Conservation (phyloP, 2,113 vertebrate species). For the Stigmatopora argus region DNA sequence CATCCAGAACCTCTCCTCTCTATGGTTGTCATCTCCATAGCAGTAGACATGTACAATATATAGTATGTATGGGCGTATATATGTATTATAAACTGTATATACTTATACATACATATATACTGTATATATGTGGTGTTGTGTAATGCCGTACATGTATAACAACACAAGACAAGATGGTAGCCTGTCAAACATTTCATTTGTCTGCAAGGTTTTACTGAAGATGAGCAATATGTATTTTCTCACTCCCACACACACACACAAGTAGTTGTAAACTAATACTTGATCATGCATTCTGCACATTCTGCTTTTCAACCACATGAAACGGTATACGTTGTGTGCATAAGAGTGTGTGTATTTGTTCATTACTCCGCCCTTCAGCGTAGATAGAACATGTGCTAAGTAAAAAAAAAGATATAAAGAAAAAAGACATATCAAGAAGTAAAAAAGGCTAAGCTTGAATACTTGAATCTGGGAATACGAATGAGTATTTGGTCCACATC, state of each 20-base stretch:
- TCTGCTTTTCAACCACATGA: constrained; percentile 50
- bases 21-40: constrained; percentile 51
- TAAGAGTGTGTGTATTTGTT: constrained; percentile 48
- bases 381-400: constrained; percentile 24
- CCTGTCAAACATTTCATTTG: constrained; percentile 54
- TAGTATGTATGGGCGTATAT: constrained; percentile 14
- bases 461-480: constrained; percentile 83
- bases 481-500: background rate
- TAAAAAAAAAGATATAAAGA: constrained; percentile 64
- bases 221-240: constrained; percentile 68
- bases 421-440: constrained; percentile 73
- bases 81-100: constrained; percentile 21
- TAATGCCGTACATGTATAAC: background rate
- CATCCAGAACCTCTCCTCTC: constrained; percentile 63
- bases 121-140: background rate
- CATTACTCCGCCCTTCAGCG: constrained; percentile 30
- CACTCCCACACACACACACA: constrained; percentile 14
- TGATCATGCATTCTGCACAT: constrained; percentile 65
- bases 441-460: constrained; percentile 85
- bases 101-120: constrained; percentile 14
- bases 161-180: constrained; percentile 48
- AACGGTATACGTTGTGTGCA: constrained; percentile 48
- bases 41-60: constrained; percentile 37
- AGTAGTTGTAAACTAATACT: constrained; percentile 49
- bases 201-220: constrained; percentile 53